Base-by-base conservation (phyloP, 2,888 invertebrate genomes). In the Anthophora plumipes region DNA sequence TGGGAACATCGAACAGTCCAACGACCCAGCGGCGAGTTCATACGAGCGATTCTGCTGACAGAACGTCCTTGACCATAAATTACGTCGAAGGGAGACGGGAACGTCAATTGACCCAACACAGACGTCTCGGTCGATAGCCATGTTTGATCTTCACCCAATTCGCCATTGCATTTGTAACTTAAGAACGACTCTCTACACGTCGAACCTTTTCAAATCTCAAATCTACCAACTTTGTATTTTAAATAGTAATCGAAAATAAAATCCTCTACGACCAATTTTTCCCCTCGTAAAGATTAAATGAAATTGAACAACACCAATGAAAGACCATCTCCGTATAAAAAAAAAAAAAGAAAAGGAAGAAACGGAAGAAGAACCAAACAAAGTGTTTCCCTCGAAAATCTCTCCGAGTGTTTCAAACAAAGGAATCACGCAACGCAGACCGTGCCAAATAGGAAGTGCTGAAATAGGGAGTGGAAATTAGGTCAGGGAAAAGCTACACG, bases 51-150 rank as follows among this genome's bases (percentile, higher is more conserved):
- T 64, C 52, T 11, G 57, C 52, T 1, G 39, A 52, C 71, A 22
- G 68, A 79, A 63, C 68, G 79, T 69, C 80, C 80, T 80, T 82
- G 82, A 71, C 72, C 80, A 52, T 80, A 71, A 70, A 69, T 72
- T 52, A 79, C 70, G 55, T 46, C 59, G 54, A 52, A 41, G 55
- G 43, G 37, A 55, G 46, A 55, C 25, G n/a, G n/a, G 25, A 22
- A 43, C 74, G 68, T 68, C 71, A 66, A 80, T 80, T 80, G 68
- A 55, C 48, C 72, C 11, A 37, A 63, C 67, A 63, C 67, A 63
- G 68, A 63, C 60, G 37, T 66, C 39, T 43, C 4, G 39, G 52
- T 46, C 69, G 43, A 64, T 55, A 25, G 54, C 17, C 25, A 0
- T 12, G 61, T 63, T 67, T 52, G 55, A 74, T 74, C 79, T 71